Percentiles rank a stretch among this genome's conserved stretches.
Conservation (phyloP, 2,797 vertebrate species). For the Schizothorax lantsangensis region DNA sequence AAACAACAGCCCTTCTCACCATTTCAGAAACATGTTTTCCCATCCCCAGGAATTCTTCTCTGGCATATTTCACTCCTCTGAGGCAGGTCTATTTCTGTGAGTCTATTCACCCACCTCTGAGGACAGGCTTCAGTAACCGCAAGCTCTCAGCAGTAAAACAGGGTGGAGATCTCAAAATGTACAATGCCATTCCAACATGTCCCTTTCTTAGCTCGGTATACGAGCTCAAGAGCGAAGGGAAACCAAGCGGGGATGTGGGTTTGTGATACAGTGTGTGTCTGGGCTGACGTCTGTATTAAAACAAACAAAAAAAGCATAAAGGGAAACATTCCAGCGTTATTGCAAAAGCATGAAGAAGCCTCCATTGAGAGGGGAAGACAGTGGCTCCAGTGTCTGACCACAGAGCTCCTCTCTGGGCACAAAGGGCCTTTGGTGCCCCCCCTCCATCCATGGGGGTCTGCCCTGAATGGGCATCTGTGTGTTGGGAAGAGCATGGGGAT, state of each 20-base stretch:
- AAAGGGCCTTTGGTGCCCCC: slow-evolving; percentile 50
- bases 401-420: slow-evolving; percentile 49
- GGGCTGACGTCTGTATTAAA: slow-evolving; percentile 22
- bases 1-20: slow-evolving; percentile 49
- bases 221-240: not conserved
- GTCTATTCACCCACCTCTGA: slow-evolving; percentile 44
- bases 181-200: slow-evolving; percentile 15
- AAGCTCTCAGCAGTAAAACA: slow-evolving; percentile 29
- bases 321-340: slow-evolving; percentile 48
- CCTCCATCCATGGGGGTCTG: slow-evolving; percentile 38
- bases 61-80: slow-evolving; percentile 47
- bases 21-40: slow-evolving; percentile 52
- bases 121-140: slow-evolving; percentile 37
- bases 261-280: not conserved
- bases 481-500: slow-evolving; percentile 48
- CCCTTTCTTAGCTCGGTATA: slow-evolving; percentile 3
- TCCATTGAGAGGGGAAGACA: slow-evolving; percentile 53
- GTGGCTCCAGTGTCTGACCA: slow-evolving; percentile 52
- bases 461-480: slow-evolving; percentile 53
- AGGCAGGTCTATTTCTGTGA: slow-evolving; percentile 49
- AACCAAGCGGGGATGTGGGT: not conserved
- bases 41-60: slow-evolving; percentile 52
- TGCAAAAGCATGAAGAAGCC: slow-evolving; percentile 48
- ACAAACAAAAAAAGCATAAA: slow-evolving; percentile 42
- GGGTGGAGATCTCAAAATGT: slow-evolving; percentile 34